Base-by-base conservation (phyloP, 1,140 invertebrate genomes). In the Achroia grisella region DNA sequence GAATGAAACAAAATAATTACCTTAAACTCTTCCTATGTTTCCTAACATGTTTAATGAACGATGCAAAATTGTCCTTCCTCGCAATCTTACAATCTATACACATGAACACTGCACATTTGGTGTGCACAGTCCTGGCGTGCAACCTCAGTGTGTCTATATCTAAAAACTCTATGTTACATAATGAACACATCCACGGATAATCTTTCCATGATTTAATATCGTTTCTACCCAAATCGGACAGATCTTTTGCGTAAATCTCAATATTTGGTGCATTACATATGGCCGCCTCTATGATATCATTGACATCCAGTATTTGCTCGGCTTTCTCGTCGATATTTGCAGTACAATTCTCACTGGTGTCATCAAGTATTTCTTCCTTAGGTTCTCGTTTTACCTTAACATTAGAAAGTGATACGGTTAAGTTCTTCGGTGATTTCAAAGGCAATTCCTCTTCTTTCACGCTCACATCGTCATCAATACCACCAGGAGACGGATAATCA, bases 111-210 rank as follows among this genome's bases (percentile, higher is more conserved):
- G 48, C 41, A 44, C 63, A 67, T 17, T 63, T 67, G 0, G 37
- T 41, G 12, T 67, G 63, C 0, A 52, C 50, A 1, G 35, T 15
- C 35, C 17, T 14, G 1, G 69, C 56, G 44, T 83, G 79, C 3
- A 58, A 55, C 11, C 71, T 43, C 13, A 83, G 47, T 6, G 68
- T 70, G 0, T 55, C 47, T 13, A 79, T 44, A 37, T 75, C 69
- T 3, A 69, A 49, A 39, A 80, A 83, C 29, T 74, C 72, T 9
- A 74, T 74, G 14, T 75, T 67, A 48, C 79, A 83, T 31, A 63
- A 62, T 0, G 61, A 45, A 58, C 79, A 83, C 4, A 73, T 40
- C 79, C 79, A 83, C 0, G 60, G 67, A 39, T 75, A 83, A 4
- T 75, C 59, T 36, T 71, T 71, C 79, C 79, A 83, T 1, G 47